Conservation (phyloP, 2,797 vertebrate genomes). For the Parotocinclus haroldoi region DNA sequence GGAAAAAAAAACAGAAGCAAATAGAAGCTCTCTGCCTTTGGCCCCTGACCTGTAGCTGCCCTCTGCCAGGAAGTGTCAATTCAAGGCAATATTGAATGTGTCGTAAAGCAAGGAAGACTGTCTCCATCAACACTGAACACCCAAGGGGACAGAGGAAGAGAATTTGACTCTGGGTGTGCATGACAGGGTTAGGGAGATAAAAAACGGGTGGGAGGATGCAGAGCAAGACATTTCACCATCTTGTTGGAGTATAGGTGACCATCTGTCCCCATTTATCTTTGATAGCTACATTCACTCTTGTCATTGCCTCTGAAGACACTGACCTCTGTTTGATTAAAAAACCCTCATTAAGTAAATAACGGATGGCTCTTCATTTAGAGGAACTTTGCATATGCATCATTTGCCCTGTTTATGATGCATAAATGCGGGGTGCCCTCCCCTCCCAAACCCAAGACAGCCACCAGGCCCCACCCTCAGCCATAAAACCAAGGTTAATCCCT, state of each 20-base stretch:
- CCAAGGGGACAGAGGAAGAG: constrained; percentile 29
- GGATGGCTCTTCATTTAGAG: constrained; percentile 61
- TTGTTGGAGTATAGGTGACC: constrained; percentile 11
- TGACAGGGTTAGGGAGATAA: constrained; percentile 2
- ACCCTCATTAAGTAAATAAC: constrained; percentile 59
- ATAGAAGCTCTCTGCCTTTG: constrained; percentile 14
- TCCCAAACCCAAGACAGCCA: constrained; percentile 36
- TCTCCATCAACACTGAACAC: constrained; percentile 32
- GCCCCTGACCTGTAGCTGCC: constrained; percentile 40
- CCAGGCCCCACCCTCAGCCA: constrained; percentile 58
- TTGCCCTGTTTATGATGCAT: constrained; percentile 65
- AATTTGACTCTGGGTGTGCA: constrained; percentile 10
- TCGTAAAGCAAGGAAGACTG: constrained; percentile 25
- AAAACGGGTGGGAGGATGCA: not conserved
- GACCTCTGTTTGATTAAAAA: constrained; percentile 60
- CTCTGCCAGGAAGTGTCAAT: constrained; percentile 40
- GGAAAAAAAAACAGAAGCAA: constrained; percentile 16
- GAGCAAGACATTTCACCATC: constrained; percentile 14
- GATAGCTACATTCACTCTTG: constrained; percentile 23
- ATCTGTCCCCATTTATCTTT: constrained; percentile 28
- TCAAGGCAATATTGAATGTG: constrained; percentile 33
- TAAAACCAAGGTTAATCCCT: constrained; percentile 81
- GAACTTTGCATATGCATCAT: constrained; percentile 68
- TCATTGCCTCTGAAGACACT: constrained; percentile 46
- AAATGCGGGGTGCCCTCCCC: constrained; percentile 50